Evolutionary conservation across 2,888 invertebrate species (phyloP).

Genomic region (Caenorhabditis macrosperma): DNA sequence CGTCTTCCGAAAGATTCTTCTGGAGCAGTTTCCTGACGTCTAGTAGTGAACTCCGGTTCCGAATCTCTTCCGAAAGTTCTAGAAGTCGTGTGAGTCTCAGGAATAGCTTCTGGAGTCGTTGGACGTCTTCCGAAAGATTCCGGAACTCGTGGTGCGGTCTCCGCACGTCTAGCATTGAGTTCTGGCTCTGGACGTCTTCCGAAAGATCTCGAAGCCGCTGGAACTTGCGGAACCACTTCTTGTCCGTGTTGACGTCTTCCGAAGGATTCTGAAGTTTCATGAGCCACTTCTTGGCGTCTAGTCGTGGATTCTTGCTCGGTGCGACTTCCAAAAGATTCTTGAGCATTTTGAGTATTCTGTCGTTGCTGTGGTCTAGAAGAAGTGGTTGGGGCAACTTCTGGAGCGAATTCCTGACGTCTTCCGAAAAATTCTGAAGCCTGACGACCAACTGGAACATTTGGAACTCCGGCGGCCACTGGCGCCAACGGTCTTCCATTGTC

Average conservation of each 20-base stretch:
- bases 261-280: too few relatives aligned
- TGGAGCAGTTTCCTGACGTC: not conserved
- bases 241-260: too few relatives aligned
- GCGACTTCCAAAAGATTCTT: too few relatives aligned
- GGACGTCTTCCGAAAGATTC: not conserved
- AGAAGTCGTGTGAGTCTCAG: not conserved
- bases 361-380: too few relatives aligned
- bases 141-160: too few relatives aligned
- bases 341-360: too few relatives aligned
- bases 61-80: not conserved
- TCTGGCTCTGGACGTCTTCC: conserved; percentile 1
- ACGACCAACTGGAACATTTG: not conserved
- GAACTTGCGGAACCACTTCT: not conserved
- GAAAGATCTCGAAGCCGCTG: too few relatives aligned
- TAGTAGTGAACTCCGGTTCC: not conserved
- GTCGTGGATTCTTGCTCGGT: too few relatives aligned
- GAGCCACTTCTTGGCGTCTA: too few relatives aligned
- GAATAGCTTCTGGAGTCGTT: not conserved
- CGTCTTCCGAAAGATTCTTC: not conserved
- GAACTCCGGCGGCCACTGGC: not conserved
- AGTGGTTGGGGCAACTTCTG: too few relatives aligned
- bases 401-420: too few relatives aligned
- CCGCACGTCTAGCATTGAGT: not conserved
- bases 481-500: not conserved
- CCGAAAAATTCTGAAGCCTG: not conserved